phyloP scores from a whole-genome alignment of 2,797 vertebrate species.

The Perodicticus potto region DNA sequence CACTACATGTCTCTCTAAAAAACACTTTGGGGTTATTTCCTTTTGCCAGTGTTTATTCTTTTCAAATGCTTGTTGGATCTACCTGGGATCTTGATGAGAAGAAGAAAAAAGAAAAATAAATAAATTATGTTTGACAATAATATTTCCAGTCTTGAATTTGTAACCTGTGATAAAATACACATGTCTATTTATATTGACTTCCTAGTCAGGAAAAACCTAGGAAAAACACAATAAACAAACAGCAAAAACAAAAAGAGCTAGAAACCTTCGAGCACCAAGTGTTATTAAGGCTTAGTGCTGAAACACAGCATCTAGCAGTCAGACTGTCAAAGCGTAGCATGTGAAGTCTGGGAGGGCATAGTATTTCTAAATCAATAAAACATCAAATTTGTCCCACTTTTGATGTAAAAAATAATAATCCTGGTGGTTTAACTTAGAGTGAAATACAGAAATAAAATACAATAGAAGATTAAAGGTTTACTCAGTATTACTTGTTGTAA shows the following conservation, averaged over 20 bases:
- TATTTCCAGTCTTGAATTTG: conserved; percentile 38
- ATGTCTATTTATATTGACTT: conserved; percentile 70
- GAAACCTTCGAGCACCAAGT: not conserved
- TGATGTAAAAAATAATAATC: not conserved
- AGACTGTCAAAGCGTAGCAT: conserved; percentile 48
- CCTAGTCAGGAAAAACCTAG: conserved; percentile 34
- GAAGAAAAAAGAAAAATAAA: conserved; percentile 68
- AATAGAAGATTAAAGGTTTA: not conserved
- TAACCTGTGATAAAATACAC: conserved; percentile 61
- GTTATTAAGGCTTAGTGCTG: conserved; percentile 56
- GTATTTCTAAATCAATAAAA: conserved; percentile 75
- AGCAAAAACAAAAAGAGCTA: conserved; percentile 37
- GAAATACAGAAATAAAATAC: conserved; percentile 11
- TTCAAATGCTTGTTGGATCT: conserved; percentile 44
- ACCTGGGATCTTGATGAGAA: not conserved
- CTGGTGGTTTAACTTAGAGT: conserved; percentile 3
- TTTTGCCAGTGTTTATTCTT: conserved; percentile 42
- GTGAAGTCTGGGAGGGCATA: conserved; percentile 17
- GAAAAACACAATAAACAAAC: conserved; percentile 27
- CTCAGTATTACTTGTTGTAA: not conserved
- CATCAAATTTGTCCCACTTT: conserved; percentile 48
- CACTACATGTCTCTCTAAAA: not conserved
- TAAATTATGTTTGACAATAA: conserved; percentile 49
- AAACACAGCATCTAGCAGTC: conserved; percentile 49
- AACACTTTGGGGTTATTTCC: conserved; percentile 2